These are phyloP conservation scores for Zygogramma bicolorata DNA, from an alignment of 2,888 invertebrate genomes.

Conservation along the genomic window DNA sequence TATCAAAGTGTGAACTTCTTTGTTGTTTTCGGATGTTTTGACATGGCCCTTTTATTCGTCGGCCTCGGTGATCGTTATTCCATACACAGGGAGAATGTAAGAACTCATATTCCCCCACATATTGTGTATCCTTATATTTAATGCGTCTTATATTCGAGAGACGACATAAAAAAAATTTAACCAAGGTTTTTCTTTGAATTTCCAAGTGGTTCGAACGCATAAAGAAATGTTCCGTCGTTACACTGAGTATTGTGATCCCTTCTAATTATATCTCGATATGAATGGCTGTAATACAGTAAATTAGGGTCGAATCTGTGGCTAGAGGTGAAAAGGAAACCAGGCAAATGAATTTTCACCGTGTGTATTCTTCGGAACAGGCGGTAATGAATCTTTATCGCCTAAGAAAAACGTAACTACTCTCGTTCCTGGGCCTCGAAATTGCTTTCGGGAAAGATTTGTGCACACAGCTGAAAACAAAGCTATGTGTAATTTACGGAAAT, in stretches of 20 bases:
- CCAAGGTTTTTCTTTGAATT: not conserved
- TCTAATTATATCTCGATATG: constrained; percentile 23
- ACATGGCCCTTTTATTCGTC: too few species aligned
- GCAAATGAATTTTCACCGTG: constrained; percentile 60
- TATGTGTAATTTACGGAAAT: constrained; percentile 70
- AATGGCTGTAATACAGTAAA: constrained; percentile 34
- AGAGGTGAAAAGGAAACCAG: constrained; percentile 46
- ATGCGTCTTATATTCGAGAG: too few species aligned
- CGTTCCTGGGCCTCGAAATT: constrained; percentile 63
- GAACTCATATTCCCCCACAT: too few species aligned
- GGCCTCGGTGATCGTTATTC: too few species aligned
- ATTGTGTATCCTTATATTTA: too few species aligned
- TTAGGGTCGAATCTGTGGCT: constrained; percentile 26
- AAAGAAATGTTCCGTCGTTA: not conserved
- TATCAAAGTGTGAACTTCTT: too few species aligned
- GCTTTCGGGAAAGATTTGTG: constrained; percentile 70
- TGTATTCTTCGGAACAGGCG: constrained; percentile 58
- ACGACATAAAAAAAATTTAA: not conserved
- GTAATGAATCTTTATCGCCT: constrained; percentile 69
- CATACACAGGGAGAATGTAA: too few species aligned
- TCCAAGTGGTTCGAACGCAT: not conserved
- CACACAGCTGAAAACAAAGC: constrained; percentile 69
- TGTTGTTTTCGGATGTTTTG: too few species aligned
- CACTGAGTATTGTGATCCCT: not conserved
- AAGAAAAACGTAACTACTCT: constrained; percentile 67